Base-by-base conservation (phyloP, 1,140 invertebrate species). In the Megalonaias nervosa region DNA sequence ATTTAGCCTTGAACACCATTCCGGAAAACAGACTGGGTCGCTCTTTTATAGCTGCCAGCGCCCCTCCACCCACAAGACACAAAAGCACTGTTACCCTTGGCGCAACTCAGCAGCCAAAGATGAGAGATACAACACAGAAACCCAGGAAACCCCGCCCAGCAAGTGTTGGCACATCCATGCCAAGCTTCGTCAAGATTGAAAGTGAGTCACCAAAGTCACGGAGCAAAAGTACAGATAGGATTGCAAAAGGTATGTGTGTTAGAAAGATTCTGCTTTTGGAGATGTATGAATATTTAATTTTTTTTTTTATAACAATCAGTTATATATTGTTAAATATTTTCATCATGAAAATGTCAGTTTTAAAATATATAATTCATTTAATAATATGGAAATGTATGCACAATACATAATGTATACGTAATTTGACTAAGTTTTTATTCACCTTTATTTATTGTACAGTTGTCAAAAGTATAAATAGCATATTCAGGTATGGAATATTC, bases 41-140 rank as follows among this genome's bases (percentile, higher is more conserved):
- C 78, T 89, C 88, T 89, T 85, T 89, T 89, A 81, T 89, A 89
- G 88, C 85, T 58, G 74, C 84, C 23, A 80, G 61, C 61, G 72
- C 74, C n/a, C 69, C 79, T 19, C 84, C 82, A 19, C 83, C 86
- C 23, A 80, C 81, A 16, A 75, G 84, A 38, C 85, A 85, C 16
- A 86, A 82, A 74, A 88, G 87, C 71, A 81, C 82, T 15, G 78
- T 86, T 69, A 84, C 78, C 70, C 81, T 88, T 2, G 77, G 66
- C n/a, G 58, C 75, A 57, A 68, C 61, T 67, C 75, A 68, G 74
- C 83, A 86, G 56, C 38, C 38, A 5, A 84, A 83, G 67, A 75
- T 87, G 74, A 57, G 87, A 72, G 86, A 89, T 62, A 83, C 70
- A 31, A 81, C 70, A 66, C 79, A 79, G 70, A 68, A 84, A 19